Conservation (phyloP, 2,888 invertebrate genomes). For the Uropetala carovei region DNA sequence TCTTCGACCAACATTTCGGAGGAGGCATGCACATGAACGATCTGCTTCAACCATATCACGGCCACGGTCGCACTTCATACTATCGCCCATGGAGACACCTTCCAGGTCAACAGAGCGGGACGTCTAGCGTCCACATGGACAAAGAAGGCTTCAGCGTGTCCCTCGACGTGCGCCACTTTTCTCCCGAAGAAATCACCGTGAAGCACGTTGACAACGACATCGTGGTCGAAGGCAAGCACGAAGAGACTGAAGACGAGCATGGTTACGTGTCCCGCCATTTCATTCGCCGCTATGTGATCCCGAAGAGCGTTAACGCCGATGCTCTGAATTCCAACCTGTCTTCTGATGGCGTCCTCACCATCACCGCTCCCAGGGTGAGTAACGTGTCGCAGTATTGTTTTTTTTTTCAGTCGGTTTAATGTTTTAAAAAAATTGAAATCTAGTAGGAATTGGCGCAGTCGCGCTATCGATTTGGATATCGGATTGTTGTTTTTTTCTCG, state of each 20-base stretch:
- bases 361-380: conserved; percentile 71
- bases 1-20: background rate
- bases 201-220: conserved; percentile 73
- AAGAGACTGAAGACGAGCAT: conserved; percentile 76
- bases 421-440: background rate
- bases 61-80: conserved; percentile 68
- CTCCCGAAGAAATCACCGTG: conserved; percentile 74
- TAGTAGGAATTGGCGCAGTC: background rate
- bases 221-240: conserved; percentile 76
- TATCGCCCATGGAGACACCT: conserved; percentile 69
- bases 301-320: conserved; percentile 73
- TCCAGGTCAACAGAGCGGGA: conserved; percentile 68
- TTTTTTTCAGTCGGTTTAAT: background rate
- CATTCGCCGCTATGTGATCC: conserved; percentile 75
- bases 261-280: conserved; percentile 76
- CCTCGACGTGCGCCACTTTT: conserved; percentile 74
- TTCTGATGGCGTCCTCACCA: conserved; percentile 73
- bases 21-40: background rate
- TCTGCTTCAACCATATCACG: background rate
- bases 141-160: conserved; percentile 69
- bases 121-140: conserved; percentile 68
- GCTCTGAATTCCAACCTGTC: conserved; percentile 73
- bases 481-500: no score
- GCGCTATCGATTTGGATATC: no score
- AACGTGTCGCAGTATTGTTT: no score